Evolutionary conservation across 2,113 vertebrate species (phyloP), one percentile per base, ranked within the genome.

Genomic region (Ploceus nigricollis): DNA sequence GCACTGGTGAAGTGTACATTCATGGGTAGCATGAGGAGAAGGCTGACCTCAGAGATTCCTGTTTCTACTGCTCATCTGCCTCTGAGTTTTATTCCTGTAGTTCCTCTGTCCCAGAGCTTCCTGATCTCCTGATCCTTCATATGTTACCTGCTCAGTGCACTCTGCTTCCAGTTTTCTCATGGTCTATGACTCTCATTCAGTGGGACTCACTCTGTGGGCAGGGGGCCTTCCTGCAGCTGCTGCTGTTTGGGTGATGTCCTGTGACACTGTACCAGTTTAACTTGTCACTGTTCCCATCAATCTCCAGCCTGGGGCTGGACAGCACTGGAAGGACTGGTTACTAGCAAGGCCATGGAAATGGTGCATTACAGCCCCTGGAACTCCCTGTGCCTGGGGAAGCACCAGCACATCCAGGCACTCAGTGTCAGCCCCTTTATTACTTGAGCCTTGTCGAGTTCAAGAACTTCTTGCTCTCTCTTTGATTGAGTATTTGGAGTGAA

Each of bases 381-480:
- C 15, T 53, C 25, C 17, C 0, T 1, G 0, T 24, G 44, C 6
- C 3, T 37, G 33, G 33, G 77, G 56, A n/a, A 50, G 47, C 3
- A 0, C n/a, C 31, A 23, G 53, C 51, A 25, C 56, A 14, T 25
- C 40, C 33, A 63, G 71, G 23, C 45, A 25, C 42, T 80, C 44
- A 15, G 19, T 42, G 27, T 73, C 53, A 65, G 54, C 31, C 44
- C 57, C 73, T 70, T 94, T 70, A 21, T 56, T 56, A 25, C 58
- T 81, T 35, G 54, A 82, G 69, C 64, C 64, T 65, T 76, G 81
- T 91, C 22, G 12, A 68, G 73, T 66, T 88, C 71, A 79, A 94
- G 68, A 93, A 54, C 66, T 80, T 87, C 45, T n/a, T 78, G 53
- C 69, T 96, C 92, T 90, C 63, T 76, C 63, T 95, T 47, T 95